phyloP scores from a whole-genome alignment of 2,888 invertebrate genomes.

The Gymnocheta viridis region DNA sequence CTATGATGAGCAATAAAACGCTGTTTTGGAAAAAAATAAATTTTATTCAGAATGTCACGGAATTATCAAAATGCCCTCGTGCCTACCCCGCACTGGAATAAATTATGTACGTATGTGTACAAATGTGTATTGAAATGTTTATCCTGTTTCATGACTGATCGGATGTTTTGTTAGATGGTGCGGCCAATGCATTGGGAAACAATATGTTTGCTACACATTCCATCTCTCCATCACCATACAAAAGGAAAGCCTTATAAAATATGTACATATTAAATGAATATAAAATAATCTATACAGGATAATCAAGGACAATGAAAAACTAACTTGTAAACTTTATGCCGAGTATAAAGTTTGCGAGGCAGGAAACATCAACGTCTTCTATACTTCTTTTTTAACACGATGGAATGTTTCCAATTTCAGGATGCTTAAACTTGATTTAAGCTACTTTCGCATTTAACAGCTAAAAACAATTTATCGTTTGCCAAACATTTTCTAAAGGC shows the following conservation, averaged over 20 bases:
- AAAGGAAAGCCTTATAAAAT: slow-evolving; percentile 13
- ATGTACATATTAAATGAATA: background rate
- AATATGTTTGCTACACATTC: slow-evolving; percentile 17
- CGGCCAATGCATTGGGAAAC: slow-evolving; percentile 60
- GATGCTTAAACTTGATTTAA: background rate
- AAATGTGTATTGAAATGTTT: slow-evolving; percentile 27
- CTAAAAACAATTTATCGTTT: background rate
- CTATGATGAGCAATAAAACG: no score
- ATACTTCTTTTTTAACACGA: background rate
- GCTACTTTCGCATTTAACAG: background rate
- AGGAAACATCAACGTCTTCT: background rate
- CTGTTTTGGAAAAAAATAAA: no score
- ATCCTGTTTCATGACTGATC: slow-evolving; percentile 55
- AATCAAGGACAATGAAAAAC: slow-evolving; percentile 6
- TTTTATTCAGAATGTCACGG: no score
- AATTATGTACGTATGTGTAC: background rate
- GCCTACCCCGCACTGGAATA: background rate
- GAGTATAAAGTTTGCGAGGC: slow-evolving; percentile 7
- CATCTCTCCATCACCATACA: background rate
- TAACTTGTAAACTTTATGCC: background rate
- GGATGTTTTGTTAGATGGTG: slow-evolving; percentile 52
- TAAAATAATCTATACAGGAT: background rate
- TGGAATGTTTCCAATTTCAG: background rate
- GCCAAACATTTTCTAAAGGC: no score
- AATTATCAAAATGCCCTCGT: no score